Conservation (phyloP, 2,888 invertebrate species). For the Lordiphosa andalusiaca region DNA sequence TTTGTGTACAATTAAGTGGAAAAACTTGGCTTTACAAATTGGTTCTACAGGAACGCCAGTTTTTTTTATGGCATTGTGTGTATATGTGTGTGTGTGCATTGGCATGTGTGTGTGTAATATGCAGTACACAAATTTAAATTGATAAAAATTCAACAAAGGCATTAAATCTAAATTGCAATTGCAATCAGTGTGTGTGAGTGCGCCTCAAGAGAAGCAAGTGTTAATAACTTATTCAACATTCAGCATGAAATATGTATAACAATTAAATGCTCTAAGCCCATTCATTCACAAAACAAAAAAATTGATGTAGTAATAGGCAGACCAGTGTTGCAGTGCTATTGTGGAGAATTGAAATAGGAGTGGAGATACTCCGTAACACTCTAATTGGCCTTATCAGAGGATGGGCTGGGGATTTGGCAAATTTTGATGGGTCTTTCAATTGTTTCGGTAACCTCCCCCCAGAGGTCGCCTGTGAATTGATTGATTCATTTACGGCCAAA, state of each 20-base stretch:
- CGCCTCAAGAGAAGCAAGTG: background rate
- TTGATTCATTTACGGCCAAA: constrained; percentile 40
- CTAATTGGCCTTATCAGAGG: constrained; percentile 22
- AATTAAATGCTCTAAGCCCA: background rate
- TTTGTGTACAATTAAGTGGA: constrained; percentile 5
- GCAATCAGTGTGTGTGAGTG: too few species aligned
- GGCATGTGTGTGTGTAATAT: constrained; percentile 39
- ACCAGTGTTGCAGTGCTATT: constrained; percentile 55
- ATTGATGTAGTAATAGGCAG: constrained; percentile 51
- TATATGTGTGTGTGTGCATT: constrained; percentile 22
- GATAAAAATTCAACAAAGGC: constrained; percentile 48
- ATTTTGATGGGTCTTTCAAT: constrained; percentile 3
- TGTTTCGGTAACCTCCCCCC: constrained; percentile 21
- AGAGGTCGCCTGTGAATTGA: constrained; percentile 59
- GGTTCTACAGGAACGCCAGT: constrained; percentile 50
- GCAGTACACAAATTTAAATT: constrained; percentile 64
- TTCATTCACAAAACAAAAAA: constrained; percentile 56
- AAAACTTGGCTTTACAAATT: constrained; percentile 31
- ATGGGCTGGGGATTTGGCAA: constrained; percentile 4
- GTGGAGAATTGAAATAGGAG: constrained; percentile 13
- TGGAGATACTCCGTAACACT: constrained; percentile 1
- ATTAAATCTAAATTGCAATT: constrained; percentile 23
- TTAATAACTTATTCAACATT: background rate
- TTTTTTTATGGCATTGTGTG: constrained; percentile 29
- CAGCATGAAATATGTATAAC: too few species aligned